phyloP scores from a whole-genome alignment of 1,140 invertebrate species.

The Hycleus cichorii region DNA sequence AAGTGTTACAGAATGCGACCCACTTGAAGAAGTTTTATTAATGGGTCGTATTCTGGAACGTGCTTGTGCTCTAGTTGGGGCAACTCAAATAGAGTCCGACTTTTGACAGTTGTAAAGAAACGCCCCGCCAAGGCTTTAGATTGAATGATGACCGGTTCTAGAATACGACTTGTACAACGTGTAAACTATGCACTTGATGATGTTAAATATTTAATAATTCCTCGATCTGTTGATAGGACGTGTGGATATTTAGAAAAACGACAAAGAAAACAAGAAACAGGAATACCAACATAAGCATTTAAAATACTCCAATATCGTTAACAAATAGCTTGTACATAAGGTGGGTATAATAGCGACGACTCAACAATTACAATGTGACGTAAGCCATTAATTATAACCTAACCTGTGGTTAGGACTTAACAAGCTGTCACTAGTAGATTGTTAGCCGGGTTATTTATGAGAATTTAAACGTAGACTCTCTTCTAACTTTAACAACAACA shows the following conservation, averaged over 20 bases:
- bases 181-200: too few relatives aligned
- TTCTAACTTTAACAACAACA: neutral
- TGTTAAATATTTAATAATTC: too few relatives aligned
- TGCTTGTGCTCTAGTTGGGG: too few relatives aligned
- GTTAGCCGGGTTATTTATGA: slow-evolving; percentile 44
- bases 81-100: too few relatives aligned
- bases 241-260: neutral
- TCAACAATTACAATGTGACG: slow-evolving; percentile 43
- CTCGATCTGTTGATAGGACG: neutral
- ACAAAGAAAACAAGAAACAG: slow-evolving; percentile 2
- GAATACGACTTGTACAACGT: too few relatives aligned
- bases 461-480: slow-evolving; percentile 42
- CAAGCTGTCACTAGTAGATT: slow-evolving; percentile 44
- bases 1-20: too few relatives aligned
- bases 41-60: too few relatives aligned
- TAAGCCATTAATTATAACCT: slow-evolving; percentile 45
- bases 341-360: slow-evolving; percentile 42
- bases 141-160: too few relatives aligned
- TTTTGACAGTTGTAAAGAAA: too few relatives aligned
- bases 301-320: slow-evolving; percentile 36
- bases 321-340: slow-evolving; percentile 34
- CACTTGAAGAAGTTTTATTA: too few relatives aligned
- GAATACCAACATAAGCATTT: slow-evolving; percentile 31
- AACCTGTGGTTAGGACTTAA: slow-evolving; percentile 45
- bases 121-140: too few relatives aligned